Conservation (phyloP, 2,797 vertebrate species). For the Otus scops region DNA sequence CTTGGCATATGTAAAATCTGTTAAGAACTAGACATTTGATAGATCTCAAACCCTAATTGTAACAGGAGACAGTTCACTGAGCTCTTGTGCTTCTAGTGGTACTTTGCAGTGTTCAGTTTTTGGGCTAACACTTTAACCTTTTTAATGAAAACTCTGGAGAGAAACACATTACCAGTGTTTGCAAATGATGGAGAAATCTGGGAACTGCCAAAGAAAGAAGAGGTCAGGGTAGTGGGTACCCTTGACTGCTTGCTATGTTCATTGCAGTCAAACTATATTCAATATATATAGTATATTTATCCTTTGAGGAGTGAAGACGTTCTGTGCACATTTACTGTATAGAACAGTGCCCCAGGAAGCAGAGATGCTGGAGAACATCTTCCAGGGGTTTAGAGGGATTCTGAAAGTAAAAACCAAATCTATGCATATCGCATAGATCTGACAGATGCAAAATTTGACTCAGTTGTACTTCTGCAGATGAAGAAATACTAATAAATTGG, state of each 20-base stretch:
- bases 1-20: slow-evolving; percentile 24
- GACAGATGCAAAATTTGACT: neutral
- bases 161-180: neutral
- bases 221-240: neutral
- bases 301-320: neutral
- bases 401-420: neutral
- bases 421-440: neutral
- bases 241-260: neutral
- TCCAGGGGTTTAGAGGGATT: neutral
- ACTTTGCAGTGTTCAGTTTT: neutral
- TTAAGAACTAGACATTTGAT: slow-evolving; percentile 44
- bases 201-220: neutral
- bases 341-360: neutral
- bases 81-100: neutral
- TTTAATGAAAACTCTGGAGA: neutral
- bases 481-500: neutral
- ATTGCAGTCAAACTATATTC: neutral
- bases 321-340: neutral
- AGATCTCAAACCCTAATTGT: slow-evolving; percentile 15
- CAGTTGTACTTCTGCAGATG: neutral
- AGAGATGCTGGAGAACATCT: neutral
- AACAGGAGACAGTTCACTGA: neutral
- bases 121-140: neutral
- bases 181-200: neutral
- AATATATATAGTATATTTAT: neutral